Evolutionary conservation across 2,797 vertebrate genomes (phyloP).

Genomic region (Mastacembelus armatus): DNA sequence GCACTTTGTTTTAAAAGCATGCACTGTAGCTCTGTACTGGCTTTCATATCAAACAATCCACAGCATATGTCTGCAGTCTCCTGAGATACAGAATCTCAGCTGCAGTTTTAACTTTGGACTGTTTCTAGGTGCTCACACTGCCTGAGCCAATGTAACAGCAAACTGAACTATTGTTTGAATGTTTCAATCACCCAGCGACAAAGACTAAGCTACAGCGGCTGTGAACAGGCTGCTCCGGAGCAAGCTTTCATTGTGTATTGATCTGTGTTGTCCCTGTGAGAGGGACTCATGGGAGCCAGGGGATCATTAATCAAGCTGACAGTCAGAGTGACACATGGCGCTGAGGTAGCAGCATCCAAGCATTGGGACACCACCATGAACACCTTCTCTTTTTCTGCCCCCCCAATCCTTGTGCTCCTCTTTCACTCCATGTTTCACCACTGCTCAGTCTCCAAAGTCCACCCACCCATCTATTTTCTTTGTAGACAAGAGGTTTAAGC

Average conservation of each 20-base stretch:
- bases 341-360: constrained; percentile 54
- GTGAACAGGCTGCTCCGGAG: constrained; percentile 16
- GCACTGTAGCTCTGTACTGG: neutral
- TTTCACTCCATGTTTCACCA: neutral
- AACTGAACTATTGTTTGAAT: constrained; percentile 16
- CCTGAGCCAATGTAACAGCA: constrained; percentile 9
- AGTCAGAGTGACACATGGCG: constrained; percentile 54
- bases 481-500: neutral
- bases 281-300: constrained; percentile 42
- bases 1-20: constrained; percentile 7
- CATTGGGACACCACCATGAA: constrained; percentile 12
- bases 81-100: constrained; percentile 25
- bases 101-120: constrained; percentile 27
- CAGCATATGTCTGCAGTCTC: constrained; percentile 19
- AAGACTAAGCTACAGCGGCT: constrained; percentile 4
- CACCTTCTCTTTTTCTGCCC: constrained; percentile 50
- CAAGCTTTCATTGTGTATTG: constrained; percentile 56
- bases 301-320: constrained; percentile 75
- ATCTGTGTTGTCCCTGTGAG: constrained; percentile 60
- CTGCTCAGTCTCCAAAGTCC: constrained; percentile 14
- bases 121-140: constrained; percentile 5
- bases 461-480: neutral
- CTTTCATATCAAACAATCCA: constrained; percentile 26
- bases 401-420: neutral
- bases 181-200: constrained; percentile 47